A percentile compares a stretch with the other conserved stretches of the same genome.
Evolutionary conservation across 1,140 invertebrate genomes (phyloP).

Genomic region (Achatina immaculata): DNA sequence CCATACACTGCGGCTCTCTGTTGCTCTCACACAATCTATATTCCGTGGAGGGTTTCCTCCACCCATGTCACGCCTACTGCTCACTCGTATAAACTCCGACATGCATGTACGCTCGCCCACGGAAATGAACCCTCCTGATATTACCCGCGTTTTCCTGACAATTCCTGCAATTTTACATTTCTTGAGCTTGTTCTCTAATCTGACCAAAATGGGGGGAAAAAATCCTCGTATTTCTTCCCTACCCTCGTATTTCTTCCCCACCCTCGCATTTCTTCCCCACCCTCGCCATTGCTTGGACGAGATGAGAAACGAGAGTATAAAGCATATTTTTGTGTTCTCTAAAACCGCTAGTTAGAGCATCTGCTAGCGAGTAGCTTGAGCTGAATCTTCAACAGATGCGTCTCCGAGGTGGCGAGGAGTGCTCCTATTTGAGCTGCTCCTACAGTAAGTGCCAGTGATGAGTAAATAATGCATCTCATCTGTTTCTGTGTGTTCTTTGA

Average conservation of each 20-base stretch:
- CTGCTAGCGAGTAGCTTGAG: background rate
- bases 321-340: background rate
- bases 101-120: background rate
- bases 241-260: no score
- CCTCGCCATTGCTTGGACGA: background rate
- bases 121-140: background rate
- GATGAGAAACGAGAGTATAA: background rate
- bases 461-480: background rate
- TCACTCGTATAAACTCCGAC: conserved; percentile 5
- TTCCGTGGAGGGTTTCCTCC: background rate
- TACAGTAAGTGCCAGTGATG: background rate
- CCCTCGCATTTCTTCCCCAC: no score
- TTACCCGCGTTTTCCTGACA: background rate
- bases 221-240: no score
- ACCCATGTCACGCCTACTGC: conserved; percentile 7
- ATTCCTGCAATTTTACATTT: background rate
- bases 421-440: background rate
- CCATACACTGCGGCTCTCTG: background rate
- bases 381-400: background rate
- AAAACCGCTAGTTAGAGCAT: background rate
- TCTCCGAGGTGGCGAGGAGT: background rate
- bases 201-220: background rate
- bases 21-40: background rate
- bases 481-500: conserved; percentile 11
- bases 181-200: background rate